Evolutionary conservation across 2,888 invertebrate species (phyloP).

Genomic region (Orthosia gracilis): DNA sequence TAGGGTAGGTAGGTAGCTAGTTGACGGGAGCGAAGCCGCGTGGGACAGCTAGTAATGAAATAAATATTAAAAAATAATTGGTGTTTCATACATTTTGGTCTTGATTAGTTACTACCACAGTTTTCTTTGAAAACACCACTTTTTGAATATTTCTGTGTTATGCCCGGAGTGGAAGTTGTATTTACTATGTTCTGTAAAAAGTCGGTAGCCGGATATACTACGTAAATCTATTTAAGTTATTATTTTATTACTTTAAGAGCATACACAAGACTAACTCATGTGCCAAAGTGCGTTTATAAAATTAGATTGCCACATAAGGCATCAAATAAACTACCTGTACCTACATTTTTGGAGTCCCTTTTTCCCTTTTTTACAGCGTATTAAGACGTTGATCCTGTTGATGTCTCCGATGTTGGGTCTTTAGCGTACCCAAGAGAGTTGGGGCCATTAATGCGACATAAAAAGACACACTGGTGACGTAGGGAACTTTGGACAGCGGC

Average conservation of each 20-base stretch:
- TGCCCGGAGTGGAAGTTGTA: too few relatives aligned
- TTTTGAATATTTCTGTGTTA: too few relatives aligned
- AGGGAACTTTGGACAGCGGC: slow-evolving; percentile 29
- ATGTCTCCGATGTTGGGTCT: slow-evolving; percentile 54
- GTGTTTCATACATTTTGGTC: too few relatives aligned
- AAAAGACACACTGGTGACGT: slow-evolving; percentile 43
- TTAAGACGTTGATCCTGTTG: slow-evolving; percentile 56
- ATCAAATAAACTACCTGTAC: slow-evolving; percentile 33
- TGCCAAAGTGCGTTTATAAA: slow-evolving; percentile 18
- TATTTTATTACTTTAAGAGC: neutral
- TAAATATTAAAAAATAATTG: too few relatives aligned
- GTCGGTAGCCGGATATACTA: too few relatives aligned
- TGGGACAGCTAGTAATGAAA: too few relatives aligned
- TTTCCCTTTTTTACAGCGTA: slow-evolving; percentile 46
- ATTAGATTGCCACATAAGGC: slow-evolving; percentile 20
- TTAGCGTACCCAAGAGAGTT: slow-evolving; percentile 51
- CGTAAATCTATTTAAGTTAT: neutral
- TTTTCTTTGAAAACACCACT: neutral
- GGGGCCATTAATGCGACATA: slow-evolving; percentile 39
- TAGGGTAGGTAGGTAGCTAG: too few relatives aligned
- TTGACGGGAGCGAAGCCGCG: too few relatives aligned
- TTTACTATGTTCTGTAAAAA: too few relatives aligned
- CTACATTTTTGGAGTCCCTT: slow-evolving; percentile 25
- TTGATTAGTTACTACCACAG: too few relatives aligned
- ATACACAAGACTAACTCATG: neutral